phyloP scores from a whole-genome alignment of 2,888 invertebrate species.

The Hypomecis punctinalis region DNA sequence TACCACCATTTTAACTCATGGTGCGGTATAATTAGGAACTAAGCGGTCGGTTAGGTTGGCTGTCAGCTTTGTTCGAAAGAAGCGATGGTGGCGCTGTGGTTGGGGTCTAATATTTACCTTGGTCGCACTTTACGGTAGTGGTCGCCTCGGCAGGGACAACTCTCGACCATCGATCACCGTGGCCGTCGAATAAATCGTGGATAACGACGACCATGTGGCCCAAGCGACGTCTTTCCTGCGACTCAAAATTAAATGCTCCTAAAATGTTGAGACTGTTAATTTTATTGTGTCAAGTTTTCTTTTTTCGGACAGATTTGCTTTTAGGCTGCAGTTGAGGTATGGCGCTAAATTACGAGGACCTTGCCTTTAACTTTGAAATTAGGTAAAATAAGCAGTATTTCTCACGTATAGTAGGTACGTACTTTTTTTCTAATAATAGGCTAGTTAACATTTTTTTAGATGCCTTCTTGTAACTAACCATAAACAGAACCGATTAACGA shows the following conservation, averaged over 20 bases:
- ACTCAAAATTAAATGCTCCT: slow-evolving; percentile 31
- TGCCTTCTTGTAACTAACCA: no score
- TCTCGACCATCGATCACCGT: slow-evolving; percentile 77
- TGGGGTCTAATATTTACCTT: neutral
- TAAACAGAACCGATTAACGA: no score
- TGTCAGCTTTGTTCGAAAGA: neutral
- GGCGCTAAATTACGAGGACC: neutral
- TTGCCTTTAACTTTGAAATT: neutral
- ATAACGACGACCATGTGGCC: slow-evolving; percentile 40
- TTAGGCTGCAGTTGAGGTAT: slow-evolving; percentile 3
- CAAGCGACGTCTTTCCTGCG: slow-evolving; percentile 43
- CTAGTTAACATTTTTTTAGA: no score
- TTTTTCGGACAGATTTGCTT: slow-evolving; percentile 16
- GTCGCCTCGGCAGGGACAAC: slow-evolving; percentile 58
- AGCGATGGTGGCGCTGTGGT: neutral
- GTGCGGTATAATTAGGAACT: neutral
- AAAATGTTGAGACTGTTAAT: slow-evolving; percentile 26
- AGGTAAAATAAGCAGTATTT: no score
- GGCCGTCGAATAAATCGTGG: slow-evolving; percentile 77
- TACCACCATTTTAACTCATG: neutral
- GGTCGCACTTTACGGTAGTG: slow-evolving; percentile 62
- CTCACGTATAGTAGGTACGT: no score
- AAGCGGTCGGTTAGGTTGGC: neutral
- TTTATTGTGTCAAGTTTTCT: slow-evolving; percentile 18
- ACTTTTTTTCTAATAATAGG: no score